Conservation (phyloP, 1,140 invertebrate species). For the Zaprionus tsacasi region DNA sequence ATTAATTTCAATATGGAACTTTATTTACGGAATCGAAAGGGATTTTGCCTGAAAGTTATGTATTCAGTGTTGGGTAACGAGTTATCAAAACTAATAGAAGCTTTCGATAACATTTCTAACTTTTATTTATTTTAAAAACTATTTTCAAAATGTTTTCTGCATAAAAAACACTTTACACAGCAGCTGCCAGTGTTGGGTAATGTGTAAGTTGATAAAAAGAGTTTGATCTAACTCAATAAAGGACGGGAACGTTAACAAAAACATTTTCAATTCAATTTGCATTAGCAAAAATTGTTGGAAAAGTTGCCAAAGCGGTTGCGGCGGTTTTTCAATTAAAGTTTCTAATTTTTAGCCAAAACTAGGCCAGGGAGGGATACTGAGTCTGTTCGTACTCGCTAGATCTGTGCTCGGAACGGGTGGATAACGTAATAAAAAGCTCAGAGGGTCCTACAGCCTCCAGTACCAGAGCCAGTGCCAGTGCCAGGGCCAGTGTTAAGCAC, state of each 20-base stretch:
- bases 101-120: too few relatives aligned
- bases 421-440: conserved; percentile 66
- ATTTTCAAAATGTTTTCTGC: background rate
- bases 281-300: background rate
- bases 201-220: background rate
- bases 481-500: conserved; percentile 44
- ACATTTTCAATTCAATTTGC: conserved; percentile 37
- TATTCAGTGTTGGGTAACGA: background rate
- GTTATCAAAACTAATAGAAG: too few relatives aligned
- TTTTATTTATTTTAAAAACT: background rate
- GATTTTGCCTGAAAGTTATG: background rate
- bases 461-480: conserved; percentile 1
- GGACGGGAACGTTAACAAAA: conserved; percentile 6
- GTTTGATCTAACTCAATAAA: conserved; percentile 39
- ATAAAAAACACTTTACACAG: background rate
- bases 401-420: conserved; percentile 17
- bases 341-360: conserved; percentile 5
- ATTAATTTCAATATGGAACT: background rate
- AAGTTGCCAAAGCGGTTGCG: conserved; percentile 33
- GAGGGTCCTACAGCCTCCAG: conserved; percentile 1
- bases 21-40: background rate
- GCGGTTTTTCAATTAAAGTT: conserved; percentile 42
- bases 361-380: background rate
- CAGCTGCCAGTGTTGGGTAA: background rate
- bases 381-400: background rate